Evolutionary conservation across 1,140 invertebrate species (phyloP).

Genomic region (Drosophila obscura): DNA sequence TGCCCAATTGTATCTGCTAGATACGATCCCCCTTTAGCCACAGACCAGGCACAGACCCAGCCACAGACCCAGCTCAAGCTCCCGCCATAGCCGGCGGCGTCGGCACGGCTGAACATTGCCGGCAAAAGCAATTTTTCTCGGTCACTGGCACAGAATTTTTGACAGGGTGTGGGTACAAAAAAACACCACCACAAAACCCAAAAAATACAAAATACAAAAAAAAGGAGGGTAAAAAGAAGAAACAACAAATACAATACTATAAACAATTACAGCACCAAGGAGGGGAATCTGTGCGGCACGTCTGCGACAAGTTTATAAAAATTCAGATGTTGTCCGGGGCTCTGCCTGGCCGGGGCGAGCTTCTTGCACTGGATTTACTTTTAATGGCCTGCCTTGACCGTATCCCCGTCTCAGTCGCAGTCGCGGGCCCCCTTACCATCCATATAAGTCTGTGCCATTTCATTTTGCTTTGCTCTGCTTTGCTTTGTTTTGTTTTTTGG

Average conservation of each 20-base stretch:
- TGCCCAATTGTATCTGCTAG: conserved; percentile 56
- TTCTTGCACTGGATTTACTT: conserved; percentile 78
- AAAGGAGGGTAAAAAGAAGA: not conserved
- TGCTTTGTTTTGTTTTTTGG: conserved; percentile 51
- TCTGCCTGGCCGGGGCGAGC: conserved; percentile 37
- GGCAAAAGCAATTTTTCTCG: conserved; percentile 64
- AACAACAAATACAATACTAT: conserved; percentile 34
- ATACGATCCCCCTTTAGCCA: conserved; percentile 18
- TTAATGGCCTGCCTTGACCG: conserved; percentile 68
- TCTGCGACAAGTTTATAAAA: conserved; percentile 73
- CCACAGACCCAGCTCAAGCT: conserved; percentile 6
- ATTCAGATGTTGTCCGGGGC: conserved; percentile 60
- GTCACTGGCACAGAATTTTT: conserved; percentile 78
- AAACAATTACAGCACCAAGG: conserved; percentile 66
- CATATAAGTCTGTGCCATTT: conserved; percentile 37
- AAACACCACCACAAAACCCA: conserved; percentile 21
- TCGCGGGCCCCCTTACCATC: not conserved
- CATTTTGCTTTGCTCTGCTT: conserved; percentile 37
- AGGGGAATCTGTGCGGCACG: conserved; percentile 46
- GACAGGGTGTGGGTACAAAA: conserved; percentile 61
- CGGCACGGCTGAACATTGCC: conserved; percentile 39
- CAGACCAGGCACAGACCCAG: conserved; percentile 22
- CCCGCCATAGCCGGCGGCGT: conserved; percentile 23
- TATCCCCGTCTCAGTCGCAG: conserved; percentile 11
- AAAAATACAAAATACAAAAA: conserved; percentile 11